A percentile compares a stretch with the other conserved stretches of the same genome.
Conservation (phyloP, 2,888 invertebrate genomes). For the Caenorhabditis afra region DNA sequence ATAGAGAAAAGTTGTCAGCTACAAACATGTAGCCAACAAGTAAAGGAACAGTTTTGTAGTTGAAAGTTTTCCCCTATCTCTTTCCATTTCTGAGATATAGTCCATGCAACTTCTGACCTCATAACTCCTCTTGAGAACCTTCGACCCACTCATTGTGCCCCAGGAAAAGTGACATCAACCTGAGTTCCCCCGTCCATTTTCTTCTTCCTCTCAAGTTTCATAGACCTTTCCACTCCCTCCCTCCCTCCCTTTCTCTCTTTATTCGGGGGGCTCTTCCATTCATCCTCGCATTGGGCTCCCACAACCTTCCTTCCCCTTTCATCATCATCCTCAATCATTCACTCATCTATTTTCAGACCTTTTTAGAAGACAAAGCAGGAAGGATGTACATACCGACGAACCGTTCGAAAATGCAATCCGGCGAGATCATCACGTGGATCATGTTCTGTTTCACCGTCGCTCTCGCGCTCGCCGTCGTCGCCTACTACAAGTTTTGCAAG, state of each 20-base stretch:
- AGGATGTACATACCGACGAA: conserved; percentile 47
- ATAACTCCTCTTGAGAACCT: too few relatives aligned
- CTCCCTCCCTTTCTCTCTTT: background rate
- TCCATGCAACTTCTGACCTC: too few relatives aligned
- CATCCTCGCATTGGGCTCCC: background rate
- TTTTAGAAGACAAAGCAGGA: too few relatives aligned
- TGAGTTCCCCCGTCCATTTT: conserved; percentile 1
- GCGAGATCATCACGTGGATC: conserved; percentile 57
- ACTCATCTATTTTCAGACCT: background rate
- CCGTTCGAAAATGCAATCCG: conserved; percentile 48
- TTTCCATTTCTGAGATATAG: too few relatives aligned
- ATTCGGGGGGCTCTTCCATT: too few relatives aligned
- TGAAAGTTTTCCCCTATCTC: too few relatives aligned
- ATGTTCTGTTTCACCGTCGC: conserved; percentile 59
- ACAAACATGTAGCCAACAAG: too few relatives aligned
- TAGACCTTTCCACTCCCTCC: background rate
- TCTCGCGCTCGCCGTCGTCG: conserved; percentile 50
- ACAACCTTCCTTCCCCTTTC: background rate
- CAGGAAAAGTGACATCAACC: too few relatives aligned
- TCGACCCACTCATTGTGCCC: too few relatives aligned
- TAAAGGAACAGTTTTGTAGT: too few relatives aligned
- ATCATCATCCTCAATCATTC: background rate
- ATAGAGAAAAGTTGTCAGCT: too few relatives aligned
- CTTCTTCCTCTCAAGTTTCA: background rate
- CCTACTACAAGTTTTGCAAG: conserved; percentile 61